Conservation (phyloP, 2,113 vertebrate genomes). For the Paedocypris sp. region DNA sequence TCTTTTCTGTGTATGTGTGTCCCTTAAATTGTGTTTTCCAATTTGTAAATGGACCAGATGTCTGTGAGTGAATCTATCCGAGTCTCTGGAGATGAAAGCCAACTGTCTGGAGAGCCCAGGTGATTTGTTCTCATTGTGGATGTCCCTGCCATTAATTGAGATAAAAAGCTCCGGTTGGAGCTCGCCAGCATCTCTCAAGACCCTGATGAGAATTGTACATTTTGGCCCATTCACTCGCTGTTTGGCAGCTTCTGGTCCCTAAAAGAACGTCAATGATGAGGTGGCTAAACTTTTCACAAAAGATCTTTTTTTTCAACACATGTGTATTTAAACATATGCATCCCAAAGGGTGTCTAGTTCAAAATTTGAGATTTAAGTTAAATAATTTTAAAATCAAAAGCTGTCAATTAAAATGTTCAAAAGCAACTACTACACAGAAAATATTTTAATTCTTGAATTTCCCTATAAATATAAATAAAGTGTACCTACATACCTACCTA, state of each 20-base stretch:
- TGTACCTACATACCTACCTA: no score
- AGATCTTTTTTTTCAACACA: no score
- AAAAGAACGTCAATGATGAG: no score
- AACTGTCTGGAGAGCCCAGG: slow-evolving; percentile 23
- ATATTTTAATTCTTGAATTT: no score
- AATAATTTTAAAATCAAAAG: no score
- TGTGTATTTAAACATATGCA: no score
- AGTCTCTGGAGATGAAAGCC: slow-evolving; percentile 30
- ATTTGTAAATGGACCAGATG: slow-evolving; percentile 47
- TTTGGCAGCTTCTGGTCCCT: neutral
- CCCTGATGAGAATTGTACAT: slow-evolving; percentile 34
- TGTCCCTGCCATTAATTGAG: slow-evolving; percentile 34
- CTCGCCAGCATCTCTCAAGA: slow-evolving; percentile 20
- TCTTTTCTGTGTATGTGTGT: slow-evolving; percentile 8
- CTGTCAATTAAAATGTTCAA: no score
- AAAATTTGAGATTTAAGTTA: no score
- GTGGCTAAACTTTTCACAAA: no score
- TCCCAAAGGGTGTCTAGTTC: no score
- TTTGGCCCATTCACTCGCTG: slow-evolving; percentile 22
- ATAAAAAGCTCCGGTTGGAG: slow-evolving; percentile 30
- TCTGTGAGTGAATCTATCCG: slow-evolving; percentile 37
- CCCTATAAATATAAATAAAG: no score
- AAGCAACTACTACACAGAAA: no score
- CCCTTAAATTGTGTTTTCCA: slow-evolving; percentile 42
- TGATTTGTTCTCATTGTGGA: slow-evolving; percentile 41